Evolutionary conservation across 2,113 vertebrate species (phyloP).

Genomic region (Dasypus novemcinctus): DNA sequence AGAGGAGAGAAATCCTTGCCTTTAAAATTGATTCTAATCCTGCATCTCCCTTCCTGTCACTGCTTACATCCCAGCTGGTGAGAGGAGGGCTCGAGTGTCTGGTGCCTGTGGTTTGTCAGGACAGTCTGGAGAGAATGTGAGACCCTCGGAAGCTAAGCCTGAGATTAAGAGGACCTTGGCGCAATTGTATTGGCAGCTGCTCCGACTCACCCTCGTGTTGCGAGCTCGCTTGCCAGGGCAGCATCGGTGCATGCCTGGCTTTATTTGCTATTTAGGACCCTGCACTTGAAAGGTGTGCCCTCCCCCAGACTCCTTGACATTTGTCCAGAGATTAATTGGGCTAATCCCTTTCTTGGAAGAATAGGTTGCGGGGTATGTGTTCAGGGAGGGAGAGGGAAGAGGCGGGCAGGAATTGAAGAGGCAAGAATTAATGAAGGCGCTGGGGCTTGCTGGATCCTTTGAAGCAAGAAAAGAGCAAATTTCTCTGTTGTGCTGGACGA

Average conservation of each 20-base stretch:
- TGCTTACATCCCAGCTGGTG: slow-evolving; percentile 44
- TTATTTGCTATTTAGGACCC: background rate
- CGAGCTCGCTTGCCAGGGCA: background rate
- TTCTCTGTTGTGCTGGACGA: slow-evolving; percentile 49
- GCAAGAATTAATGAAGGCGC: slow-evolving; percentile 18
- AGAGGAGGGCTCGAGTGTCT: background rate
- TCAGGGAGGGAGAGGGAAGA: background rate
- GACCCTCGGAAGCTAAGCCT: background rate
- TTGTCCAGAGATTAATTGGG: slow-evolving; percentile 77
- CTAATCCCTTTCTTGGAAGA: slow-evolving; percentile 77
- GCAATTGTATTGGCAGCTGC: slow-evolving; percentile 67
- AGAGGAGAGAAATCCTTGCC: background rate
- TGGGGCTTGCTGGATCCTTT: slow-evolving; percentile 1
- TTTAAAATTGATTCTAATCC: background rate
- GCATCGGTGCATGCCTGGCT: background rate
- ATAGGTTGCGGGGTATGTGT: background rate
- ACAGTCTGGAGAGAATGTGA: slow-evolving; percentile 38
- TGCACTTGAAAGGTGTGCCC: slow-evolving; percentile 54
- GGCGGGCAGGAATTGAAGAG: background rate
- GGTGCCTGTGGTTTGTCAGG: background rate
- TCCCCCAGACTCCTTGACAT: slow-evolving; percentile 70
- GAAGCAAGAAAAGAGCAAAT: slow-evolving; percentile 46
- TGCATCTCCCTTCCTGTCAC: background rate
- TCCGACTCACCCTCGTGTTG: background rate
- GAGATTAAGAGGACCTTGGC: slow-evolving; percentile 16